Base-by-base conservation (phyloP, 1,140 invertebrate species). In the Teleogryllus occipitalis region DNA sequence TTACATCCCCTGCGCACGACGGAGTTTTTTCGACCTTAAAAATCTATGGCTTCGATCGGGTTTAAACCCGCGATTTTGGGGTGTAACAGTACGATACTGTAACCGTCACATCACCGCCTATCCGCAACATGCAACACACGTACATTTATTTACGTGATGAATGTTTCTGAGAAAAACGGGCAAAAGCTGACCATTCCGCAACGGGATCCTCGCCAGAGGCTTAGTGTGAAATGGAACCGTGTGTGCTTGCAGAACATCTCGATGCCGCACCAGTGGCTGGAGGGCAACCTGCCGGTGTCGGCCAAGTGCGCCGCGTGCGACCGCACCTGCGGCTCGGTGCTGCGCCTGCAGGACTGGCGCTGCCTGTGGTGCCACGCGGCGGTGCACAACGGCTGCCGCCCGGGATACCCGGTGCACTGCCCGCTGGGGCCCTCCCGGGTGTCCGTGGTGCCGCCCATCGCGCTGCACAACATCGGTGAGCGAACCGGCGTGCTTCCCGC, bases 181-280 rank as follows among this genome's bases (percentile, higher is more conserved):
- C 5, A 1, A 39, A 39, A 39, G 27, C 27, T 39, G 27, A 39
- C 27, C 27, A 39, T 39, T 39, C 27, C 27, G 27, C 27, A 1
- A 39, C 27, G 27, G 27, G 27, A 39, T 39, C 27, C 27, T 5
- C 5, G 27, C 27, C 27, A 39, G 1, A 1, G 1, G 27, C 27
- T 39, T 39, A 5, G 5, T 39, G 27, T 39, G 5, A 39, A 39
- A 39, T 39, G 1, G 27, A 39, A 39, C 27, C 27, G 27, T 39
- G 27, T 39, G 27, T 39, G 1, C 27, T 91, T 90, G 4, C 87
- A 96, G 94, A 95, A 92, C 84, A 94, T 98, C 82, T 92, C 93
- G 79, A 97, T 98, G 95, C 96, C 96, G 22, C 97, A 99, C 88
- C 97, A 99, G 84, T 99, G 97, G 97, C 91, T 98, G 89, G 97